A percentile compares a stretch with the other conserved stretches of the same genome.
Conservation (phyloP, 2,888 invertebrate genomes). For the Pocota personata region DNA sequence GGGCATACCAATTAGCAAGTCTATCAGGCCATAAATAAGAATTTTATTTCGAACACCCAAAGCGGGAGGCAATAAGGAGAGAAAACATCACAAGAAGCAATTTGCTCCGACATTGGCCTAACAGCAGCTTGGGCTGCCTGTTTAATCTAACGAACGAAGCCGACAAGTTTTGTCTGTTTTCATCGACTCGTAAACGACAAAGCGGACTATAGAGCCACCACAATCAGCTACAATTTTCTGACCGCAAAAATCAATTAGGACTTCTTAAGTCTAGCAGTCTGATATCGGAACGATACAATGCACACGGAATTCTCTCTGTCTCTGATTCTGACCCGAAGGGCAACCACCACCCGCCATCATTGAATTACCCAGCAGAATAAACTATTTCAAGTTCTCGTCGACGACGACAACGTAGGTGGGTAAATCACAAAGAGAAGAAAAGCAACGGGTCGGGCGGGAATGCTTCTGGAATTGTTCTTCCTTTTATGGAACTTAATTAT, state of each 20-base stretch:
- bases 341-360: constrained; percentile 58
- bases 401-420: constrained; percentile 49
- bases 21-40: constrained; percentile 72
- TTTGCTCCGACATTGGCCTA: constrained; percentile 67
- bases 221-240: constrained; percentile 68
- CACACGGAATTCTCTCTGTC: constrained; percentile 28
- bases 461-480: constrained; percentile 64
- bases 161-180: constrained; percentile 54
- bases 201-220: constrained; percentile 21
- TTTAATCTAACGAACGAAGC: constrained; percentile 61
- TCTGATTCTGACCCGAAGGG: constrained; percentile 50
- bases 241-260: constrained; percentile 72
- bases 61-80: constrained; percentile 28
- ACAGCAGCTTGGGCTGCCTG: constrained; percentile 47
- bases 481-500: constrained; percentile 70
- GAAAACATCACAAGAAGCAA: constrained; percentile 56
- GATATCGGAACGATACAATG: constrained; percentile 37
- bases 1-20: constrained; percentile 70
- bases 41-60: constrained; percentile 71
- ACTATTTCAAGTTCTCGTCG: constrained; percentile 26
- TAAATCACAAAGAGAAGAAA: constrained; percentile 51
- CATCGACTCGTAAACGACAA: constrained; percentile 16
- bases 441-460: constrained; percentile 20
- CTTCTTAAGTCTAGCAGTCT: constrained; percentile 44
- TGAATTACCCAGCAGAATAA: constrained; percentile 43